Percentiles rank a stretch among this genome's conserved stretches.
Evolutionary conservation across 1,140 invertebrate species (phyloP).

Genomic region (Drosophila biarmipes): DNA sequence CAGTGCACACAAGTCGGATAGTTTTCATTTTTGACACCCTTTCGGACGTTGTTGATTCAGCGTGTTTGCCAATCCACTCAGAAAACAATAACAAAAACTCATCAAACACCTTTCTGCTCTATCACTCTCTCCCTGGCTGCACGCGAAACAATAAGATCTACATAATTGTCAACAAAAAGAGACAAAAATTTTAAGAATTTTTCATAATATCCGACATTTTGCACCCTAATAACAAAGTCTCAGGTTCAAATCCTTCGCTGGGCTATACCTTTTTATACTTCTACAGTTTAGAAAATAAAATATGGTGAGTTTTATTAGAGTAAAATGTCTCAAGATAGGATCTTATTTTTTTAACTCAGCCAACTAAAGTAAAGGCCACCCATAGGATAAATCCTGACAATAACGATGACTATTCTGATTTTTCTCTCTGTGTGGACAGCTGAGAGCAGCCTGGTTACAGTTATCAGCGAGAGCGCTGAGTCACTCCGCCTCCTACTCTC

Average conservation of each 20-base stretch:
- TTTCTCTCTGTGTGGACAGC: background rate
- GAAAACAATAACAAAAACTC: constrained; percentile 32
- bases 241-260: no score
- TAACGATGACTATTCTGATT: background rate
- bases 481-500: constrained; percentile 40
- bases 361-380: no score
- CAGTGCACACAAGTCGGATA: background rate
- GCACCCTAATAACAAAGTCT: no score
- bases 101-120: constrained; percentile 22
- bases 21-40: constrained; percentile 40
- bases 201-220: no score
- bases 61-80: constrained; percentile 25
- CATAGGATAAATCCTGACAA: no score
- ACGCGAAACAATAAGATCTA: background rate
- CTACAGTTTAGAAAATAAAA: no score
- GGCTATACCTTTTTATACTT: no score
- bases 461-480: constrained; percentile 58
- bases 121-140: background rate
- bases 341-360: no score
- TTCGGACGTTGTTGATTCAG: constrained; percentile 45
- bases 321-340: no score
- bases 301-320: no score
- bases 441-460: constrained; percentile 33
- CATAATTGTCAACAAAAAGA: background rate
- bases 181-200: background rate